These are phyloP conservation scores for Phenacoccus solenopsis DNA, from an alignment of 1,140 invertebrate genomes.

Conservation along the genomic window DNA sequence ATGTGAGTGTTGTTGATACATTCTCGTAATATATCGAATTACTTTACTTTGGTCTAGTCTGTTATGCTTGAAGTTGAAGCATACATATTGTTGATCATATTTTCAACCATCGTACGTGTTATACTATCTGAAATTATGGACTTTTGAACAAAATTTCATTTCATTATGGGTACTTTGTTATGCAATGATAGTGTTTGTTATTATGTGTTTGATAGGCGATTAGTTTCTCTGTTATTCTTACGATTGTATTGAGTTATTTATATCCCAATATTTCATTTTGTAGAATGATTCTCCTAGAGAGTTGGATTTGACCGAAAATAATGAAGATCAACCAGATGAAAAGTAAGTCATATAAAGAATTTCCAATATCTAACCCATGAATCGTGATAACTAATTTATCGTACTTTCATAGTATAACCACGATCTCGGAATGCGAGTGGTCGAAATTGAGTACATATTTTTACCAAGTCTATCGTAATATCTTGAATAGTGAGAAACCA, in stretches of 20 bases:
- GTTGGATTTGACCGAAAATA: background rate
- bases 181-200: too few species aligned
- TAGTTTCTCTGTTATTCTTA: too few species aligned
- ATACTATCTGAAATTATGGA: too few species aligned
- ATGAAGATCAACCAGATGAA: background rate
- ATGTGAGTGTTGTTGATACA: background rate
- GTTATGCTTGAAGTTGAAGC: background rate
- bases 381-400: background rate
- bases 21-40: background rate
- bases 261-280: background rate
- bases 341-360: background rate
- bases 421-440: conserved; percentile 31
- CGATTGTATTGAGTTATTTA: too few species aligned
- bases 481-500: conserved; percentile 32
- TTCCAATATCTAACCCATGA: background rate
- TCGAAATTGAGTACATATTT: conserved; percentile 40
- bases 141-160: too few species aligned
- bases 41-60: background rate
- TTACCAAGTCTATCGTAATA: conserved; percentile 36
- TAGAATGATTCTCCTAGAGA: background rate
- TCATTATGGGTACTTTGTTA: too few species aligned
- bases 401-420: background rate
- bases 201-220: too few species aligned
- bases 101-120: background rate
- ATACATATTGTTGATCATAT: background rate